Percentiles rank a stretch among this genome's conserved stretches.
Evolutionary conservation across 2,797 vertebrate genomes (phyloP).

Genomic region (Hylomyscus alleni): DNA sequence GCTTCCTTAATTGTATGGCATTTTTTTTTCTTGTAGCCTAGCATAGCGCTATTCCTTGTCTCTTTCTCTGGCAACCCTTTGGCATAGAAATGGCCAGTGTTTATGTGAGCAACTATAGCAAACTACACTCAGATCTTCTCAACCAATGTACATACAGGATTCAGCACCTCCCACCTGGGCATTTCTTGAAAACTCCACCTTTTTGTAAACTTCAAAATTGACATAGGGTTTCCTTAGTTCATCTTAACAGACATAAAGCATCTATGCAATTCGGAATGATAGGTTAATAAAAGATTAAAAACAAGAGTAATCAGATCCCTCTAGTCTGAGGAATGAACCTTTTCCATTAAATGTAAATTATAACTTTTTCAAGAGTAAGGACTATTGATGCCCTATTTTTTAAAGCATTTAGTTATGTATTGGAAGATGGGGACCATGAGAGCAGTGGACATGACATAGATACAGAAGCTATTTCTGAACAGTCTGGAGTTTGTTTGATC

Average conservation of each 20-base stretch:
- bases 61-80: not conserved
- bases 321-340: not conserved
- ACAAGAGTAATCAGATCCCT: not conserved
- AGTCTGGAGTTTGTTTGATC: not conserved
- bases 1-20: conserved; percentile 18
- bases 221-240: not conserved
- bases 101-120: not conserved
- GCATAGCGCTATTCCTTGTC: not conserved
- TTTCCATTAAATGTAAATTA: not conserved
- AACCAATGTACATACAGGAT: not conserved
- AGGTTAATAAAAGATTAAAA: not conserved
- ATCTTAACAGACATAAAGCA: not conserved
- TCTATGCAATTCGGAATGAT: conserved; percentile 1
- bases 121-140: not conserved
- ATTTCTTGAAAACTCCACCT: not conserved
- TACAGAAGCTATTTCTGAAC: not conserved
- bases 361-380: not conserved
- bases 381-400: not conserved
- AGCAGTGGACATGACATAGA: not conserved
- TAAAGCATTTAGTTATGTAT: not conserved
- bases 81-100: not conserved
- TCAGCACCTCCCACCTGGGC: not conserved
- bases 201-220: not conserved
- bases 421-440: not conserved
- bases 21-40: conserved; percentile 47